phyloP scores from a whole-genome alignment of 2,113 vertebrate genomes.

The Alligator sinensis region DNA sequence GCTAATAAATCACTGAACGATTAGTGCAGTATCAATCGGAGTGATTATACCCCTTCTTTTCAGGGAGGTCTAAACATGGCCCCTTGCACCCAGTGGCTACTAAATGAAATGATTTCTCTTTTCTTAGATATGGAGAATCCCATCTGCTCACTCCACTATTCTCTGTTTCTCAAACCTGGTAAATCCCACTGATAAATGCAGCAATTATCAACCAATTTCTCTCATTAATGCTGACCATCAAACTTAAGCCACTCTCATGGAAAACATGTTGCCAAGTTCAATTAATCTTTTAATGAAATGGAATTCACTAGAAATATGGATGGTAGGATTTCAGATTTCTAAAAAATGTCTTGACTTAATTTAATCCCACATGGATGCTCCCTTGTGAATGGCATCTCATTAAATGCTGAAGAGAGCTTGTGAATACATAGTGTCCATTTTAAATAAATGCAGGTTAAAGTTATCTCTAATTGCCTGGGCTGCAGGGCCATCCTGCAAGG shows the following conservation, averaged over 20 bases:
- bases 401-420: not conserved
- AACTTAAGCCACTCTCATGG: not conserved
- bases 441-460: not conserved
- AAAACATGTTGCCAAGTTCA: not conserved
- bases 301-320: conserved; percentile 3
- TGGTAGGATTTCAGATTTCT: not conserved
- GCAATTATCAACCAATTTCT: not conserved
- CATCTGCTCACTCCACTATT: not conserved
- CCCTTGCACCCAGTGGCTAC: not conserved
- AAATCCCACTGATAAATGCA: conserved; percentile 5
- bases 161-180: not conserved
- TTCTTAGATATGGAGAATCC: not conserved
- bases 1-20: not conserved
- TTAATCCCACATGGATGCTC: not conserved
- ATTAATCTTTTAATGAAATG: not conserved
- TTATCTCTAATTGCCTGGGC: not conserved
- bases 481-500: not conserved
- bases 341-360: not conserved
- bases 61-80: not conserved
- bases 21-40: not conserved
- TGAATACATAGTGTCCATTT: not conserved
- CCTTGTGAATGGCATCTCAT: not conserved
- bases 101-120: conserved; percentile 1
- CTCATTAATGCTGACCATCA: conserved; percentile 3
- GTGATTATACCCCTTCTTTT: not conserved